phyloP scores from a whole-genome alignment of 2,888 invertebrate genomes.

The Xanthostigma xanthostigma region DNA sequence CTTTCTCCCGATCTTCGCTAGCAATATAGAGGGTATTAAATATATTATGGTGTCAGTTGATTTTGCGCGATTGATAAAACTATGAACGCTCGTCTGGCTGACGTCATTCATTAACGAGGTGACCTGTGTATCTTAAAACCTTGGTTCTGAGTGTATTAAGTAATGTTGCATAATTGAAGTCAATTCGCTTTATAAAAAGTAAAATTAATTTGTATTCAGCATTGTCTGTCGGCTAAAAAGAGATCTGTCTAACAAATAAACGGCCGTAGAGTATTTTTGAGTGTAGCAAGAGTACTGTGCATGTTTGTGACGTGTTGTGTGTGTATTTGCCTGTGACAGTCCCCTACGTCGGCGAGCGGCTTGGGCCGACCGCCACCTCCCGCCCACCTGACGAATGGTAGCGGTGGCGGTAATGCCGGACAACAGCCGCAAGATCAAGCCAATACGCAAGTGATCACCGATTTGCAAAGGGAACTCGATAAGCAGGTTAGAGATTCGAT shows the following conservation, averaged over 20 bases:
- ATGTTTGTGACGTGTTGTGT: conserved; percentile 24
- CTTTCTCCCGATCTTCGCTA: too few relatives aligned
- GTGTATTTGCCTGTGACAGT: conserved; percentile 27
- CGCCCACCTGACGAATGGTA: conserved; percentile 40
- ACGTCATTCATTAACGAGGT: too few relatives aligned
- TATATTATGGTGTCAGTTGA: too few relatives aligned
- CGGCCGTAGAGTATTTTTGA: conserved; percentile 4
- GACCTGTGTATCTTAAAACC: too few relatives aligned
- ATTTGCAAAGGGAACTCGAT: conserved; percentile 72
- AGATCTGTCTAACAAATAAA: not conserved
- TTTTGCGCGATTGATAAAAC: too few relatives aligned
- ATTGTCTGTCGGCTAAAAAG: not conserved
- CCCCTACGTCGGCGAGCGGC: conserved; percentile 16
- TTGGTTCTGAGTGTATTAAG: too few relatives aligned
- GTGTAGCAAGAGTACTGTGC: conserved; percentile 9
- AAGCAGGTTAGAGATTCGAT: conserved; percentile 53
- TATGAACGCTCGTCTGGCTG: too few relatives aligned
- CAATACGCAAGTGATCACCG: conserved; percentile 49
- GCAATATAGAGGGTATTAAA: too few relatives aligned
- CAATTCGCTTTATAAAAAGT: too few relatives aligned
- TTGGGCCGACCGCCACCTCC: conserved; percentile 16
- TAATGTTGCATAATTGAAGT: too few relatives aligned
- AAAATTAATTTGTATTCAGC: too few relatives aligned
- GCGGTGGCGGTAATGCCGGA: conserved; percentile 26
- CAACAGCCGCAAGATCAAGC: conserved; percentile 36